phyloP scores from a whole-genome alignment of 2,797 vertebrate species.

The Scolopax rusticola region DNA sequence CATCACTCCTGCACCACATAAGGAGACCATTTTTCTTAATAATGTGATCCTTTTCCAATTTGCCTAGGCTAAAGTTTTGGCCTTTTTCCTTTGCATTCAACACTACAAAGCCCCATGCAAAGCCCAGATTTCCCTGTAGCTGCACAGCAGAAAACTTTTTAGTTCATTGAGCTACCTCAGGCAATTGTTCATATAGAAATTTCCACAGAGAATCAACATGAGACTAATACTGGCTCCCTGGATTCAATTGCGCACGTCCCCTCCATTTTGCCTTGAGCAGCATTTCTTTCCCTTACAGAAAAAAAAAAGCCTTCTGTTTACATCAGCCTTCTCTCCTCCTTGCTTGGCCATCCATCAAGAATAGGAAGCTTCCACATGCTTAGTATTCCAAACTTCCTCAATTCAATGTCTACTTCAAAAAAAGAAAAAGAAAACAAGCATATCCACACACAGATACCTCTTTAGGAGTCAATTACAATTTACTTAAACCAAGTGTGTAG shows the following conservation, averaged over 20 bases:
- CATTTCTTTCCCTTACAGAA: not conserved
- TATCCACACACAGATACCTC: not conserved
- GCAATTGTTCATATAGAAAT: not conserved
- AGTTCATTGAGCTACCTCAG: not conserved
- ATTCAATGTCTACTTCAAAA: rapidly evolving
- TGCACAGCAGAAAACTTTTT: not conserved
- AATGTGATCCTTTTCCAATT: not conserved
- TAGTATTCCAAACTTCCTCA: not conserved
- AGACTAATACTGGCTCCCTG: not conserved
- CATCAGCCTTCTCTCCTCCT: not conserved
- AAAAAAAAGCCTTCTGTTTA: not conserved
- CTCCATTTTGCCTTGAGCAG: not conserved
- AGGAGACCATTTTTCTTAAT: not conserved
- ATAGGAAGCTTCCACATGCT: not conserved
- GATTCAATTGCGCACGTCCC: not conserved
- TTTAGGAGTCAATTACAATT: not conserved
- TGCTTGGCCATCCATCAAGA: not conserved
- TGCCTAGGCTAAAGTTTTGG: not conserved
- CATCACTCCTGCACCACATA: not conserved
- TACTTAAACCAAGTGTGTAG: not conserved
- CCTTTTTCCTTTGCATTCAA: not conserved
- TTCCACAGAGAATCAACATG: not conserved
- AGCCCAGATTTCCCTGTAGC: not conserved
- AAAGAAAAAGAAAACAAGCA: no score
- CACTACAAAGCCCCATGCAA: not conserved